These are phyloP conservation scores for Cinclus mexicanus DNA, from an alignment of 2,113 vertebrate species.

Conservation along the genomic window DNA sequence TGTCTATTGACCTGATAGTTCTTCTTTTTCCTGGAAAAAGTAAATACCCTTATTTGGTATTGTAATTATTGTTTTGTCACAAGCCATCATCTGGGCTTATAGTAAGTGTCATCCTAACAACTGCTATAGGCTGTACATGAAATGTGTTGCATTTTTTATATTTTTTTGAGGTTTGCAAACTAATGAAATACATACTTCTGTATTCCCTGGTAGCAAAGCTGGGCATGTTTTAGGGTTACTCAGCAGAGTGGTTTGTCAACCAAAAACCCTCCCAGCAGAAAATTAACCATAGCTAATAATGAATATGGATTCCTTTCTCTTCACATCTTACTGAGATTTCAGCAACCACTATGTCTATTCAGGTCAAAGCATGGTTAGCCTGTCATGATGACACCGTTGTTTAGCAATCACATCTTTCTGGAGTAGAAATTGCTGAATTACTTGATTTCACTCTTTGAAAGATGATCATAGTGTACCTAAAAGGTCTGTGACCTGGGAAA, in stretches of 20 bases:
- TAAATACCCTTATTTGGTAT: not conserved
- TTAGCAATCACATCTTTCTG: not conserved
- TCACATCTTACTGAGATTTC: not conserved
- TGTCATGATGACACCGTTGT: not conserved
- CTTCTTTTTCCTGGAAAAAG: not conserved
- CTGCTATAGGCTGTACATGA: not conserved
- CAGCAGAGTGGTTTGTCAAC: not conserved
- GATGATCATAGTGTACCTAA: not conserved
- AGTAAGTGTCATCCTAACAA: not conserved
- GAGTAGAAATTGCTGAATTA: not conserved
- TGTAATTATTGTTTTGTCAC: not conserved
- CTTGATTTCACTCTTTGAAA: not conserved
- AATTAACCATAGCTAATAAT: not conserved
- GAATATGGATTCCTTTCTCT: not conserved
- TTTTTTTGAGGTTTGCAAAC: not conserved
- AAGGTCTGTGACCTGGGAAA: not conserved
- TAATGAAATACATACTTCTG: no score
- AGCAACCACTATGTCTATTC: not conserved
- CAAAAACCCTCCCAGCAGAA: not conserved
- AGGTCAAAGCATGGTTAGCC: not conserved
- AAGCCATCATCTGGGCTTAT: not conserved
- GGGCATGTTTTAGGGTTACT: not conserved
- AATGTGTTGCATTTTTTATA: not conserved
- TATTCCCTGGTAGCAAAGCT: no score
- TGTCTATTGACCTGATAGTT: not conserved